Evolutionary conservation across 2,888 invertebrate species (phyloP).

Genomic region (Parapristionchus giblindavisi): DNA sequence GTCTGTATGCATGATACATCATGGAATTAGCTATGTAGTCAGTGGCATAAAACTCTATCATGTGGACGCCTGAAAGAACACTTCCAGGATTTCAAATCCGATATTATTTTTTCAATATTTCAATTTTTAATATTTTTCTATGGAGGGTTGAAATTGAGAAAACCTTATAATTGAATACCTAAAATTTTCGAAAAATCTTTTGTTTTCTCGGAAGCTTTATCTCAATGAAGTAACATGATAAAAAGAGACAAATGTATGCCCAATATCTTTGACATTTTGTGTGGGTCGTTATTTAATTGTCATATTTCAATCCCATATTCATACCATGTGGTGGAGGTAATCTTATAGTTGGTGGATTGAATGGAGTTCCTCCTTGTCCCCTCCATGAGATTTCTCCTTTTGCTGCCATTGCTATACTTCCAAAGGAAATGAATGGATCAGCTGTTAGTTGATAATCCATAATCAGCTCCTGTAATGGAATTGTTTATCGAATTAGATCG

Average conservation of each 20-base stretch:
- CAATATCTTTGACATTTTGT: too few species aligned
- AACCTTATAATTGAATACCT: background rate
- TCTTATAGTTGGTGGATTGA: slow-evolving; percentile 63
- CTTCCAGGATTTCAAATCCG: background rate
- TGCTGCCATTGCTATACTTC: slow-evolving; percentile 65
- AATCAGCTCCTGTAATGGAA: slow-evolving; percentile 53
- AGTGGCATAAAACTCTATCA: slow-evolving; percentile 68
- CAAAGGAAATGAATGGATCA: slow-evolving; percentile 63
- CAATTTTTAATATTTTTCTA: background rate
- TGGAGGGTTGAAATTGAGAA: background rate
- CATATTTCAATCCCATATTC: background rate
- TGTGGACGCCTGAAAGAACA: slow-evolving; percentile 59
- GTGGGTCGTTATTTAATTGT: too few species aligned
- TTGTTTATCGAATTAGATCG: background rate
- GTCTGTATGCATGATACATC: slow-evolving; percentile 67
- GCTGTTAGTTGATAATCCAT: slow-evolving; percentile 64
- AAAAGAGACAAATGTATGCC: too few species aligned
- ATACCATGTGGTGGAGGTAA: slow-evolving; percentile 66
- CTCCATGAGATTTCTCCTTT: slow-evolving; percentile 66
- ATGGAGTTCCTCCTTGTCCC: slow-evolving; percentile 67
- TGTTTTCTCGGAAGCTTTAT: too few species aligned
- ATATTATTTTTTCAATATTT: background rate
- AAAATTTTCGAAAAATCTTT: slow-evolving; percentile 1
- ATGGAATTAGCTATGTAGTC: slow-evolving; percentile 68
- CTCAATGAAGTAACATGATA: too few species aligned